Conservation (phyloP, 2,113 vertebrate species). For the Hippocampus zosterae region DNA sequence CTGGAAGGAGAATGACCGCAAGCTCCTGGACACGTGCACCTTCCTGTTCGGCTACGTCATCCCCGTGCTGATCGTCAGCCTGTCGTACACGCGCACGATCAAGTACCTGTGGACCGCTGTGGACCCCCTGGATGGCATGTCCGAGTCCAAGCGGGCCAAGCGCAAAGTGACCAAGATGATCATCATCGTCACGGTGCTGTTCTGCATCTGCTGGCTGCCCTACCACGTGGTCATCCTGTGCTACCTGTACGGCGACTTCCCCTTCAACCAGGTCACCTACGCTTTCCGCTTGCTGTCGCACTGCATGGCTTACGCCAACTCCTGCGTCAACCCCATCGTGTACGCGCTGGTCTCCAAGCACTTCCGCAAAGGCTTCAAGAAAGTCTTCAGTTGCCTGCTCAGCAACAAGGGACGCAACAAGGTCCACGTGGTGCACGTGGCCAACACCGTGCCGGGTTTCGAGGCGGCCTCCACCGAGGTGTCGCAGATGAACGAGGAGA, state of each 20-base stretch:
- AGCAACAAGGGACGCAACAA: constrained; percentile 79
- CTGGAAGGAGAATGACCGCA: constrained; percentile 80
- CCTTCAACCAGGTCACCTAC: constrained; percentile 84
- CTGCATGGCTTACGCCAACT: constrained; percentile 90
- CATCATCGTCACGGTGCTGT: constrained; percentile 84
- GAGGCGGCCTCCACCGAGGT: constrained; percentile 76
- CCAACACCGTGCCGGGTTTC: constrained; percentile 74
- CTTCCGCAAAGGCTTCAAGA: constrained; percentile 86
- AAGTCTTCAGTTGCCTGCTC: constrained; percentile 83
- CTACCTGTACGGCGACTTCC: constrained; percentile 84
- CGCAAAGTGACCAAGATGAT: constrained; percentile 88
- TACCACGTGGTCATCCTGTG: constrained; percentile 82
- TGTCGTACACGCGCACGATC: constrained; percentile 84
- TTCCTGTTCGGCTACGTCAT: constrained; percentile 81
- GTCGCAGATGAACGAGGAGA: constrained; percentile 77
- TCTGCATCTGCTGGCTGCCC: constrained; percentile 86
- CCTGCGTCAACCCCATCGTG: constrained; percentile 86
- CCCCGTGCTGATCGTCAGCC: constrained; percentile 80
- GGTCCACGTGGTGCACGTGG: constrained; percentile 75
- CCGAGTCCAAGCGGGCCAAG: constrained; percentile 82
- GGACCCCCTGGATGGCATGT: constrained; percentile 80
- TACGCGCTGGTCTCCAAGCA: constrained; percentile 85
- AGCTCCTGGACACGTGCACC: constrained; percentile 83
- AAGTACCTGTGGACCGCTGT: constrained; percentile 87
- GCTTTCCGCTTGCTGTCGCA: constrained; percentile 83